Conservation (phyloP, 2,797 vertebrate species). For the Melanotaenia trifasciata region DNA sequence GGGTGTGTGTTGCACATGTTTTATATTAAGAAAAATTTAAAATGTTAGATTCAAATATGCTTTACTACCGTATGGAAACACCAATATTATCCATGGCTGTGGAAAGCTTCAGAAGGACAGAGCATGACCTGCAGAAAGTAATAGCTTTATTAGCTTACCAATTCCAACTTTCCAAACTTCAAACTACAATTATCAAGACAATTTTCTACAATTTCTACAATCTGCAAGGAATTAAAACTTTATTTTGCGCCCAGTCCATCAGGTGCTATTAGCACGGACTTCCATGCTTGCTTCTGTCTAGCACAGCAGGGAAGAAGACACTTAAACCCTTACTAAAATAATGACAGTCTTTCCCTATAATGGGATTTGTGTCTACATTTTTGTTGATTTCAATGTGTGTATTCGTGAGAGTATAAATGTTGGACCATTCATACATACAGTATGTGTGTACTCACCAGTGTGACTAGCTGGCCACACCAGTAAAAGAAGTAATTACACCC, state of each 20-base stretch:
- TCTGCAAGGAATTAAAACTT: slow-evolving; percentile 49
- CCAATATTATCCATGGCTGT: slow-evolving; percentile 9
- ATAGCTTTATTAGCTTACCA: slow-evolving; percentile 24
- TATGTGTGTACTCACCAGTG: slow-evolving; percentile 55
- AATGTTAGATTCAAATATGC: slow-evolving; percentile 3
- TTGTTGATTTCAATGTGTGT: slow-evolving; percentile 26
- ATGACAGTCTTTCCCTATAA: slow-evolving; percentile 56
- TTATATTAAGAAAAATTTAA: background rate
- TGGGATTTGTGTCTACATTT: slow-evolving; percentile 45
- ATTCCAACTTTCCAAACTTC: slow-evolving; percentile 24
- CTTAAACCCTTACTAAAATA: slow-evolving; percentile 55
- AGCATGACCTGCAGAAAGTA: slow-evolving; percentile 1
- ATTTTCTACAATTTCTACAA: slow-evolving; percentile 30
- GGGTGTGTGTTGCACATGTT: background rate
- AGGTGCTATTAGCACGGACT: slow-evolving; percentile 44
- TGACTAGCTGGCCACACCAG: slow-evolving; percentile 62
- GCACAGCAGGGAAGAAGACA: slow-evolving; percentile 53
- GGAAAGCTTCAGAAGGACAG: slow-evolving; percentile 25
- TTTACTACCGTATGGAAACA: background rate
- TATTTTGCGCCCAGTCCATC: slow-evolving; percentile 38
- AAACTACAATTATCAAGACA: slow-evolving; percentile 37
- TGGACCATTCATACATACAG: slow-evolving; percentile 2
- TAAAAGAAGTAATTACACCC: slow-evolving; percentile 73
- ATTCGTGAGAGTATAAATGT: slow-evolving; percentile 24
- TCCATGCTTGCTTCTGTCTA: slow-evolving; percentile 28